Conservation (phyloP, 2,888 invertebrate species). For the Pammene aurita region DNA sequence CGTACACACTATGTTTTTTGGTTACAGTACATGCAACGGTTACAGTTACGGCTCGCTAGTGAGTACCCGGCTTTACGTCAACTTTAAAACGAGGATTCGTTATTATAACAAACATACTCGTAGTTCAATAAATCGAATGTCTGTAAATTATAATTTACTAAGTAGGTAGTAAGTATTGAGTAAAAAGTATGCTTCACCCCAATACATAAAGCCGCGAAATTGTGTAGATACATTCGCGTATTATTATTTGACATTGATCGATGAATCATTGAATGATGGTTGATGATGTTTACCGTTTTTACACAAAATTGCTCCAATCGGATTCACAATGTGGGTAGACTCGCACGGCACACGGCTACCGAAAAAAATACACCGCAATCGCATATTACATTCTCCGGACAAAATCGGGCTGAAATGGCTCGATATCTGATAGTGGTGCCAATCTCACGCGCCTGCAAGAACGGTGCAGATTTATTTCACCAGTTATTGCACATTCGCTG, state of each 20-base stretch:
- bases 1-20: no score
- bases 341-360: neutral
- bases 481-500: constrained; percentile 66
- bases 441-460: constrained; percentile 56
- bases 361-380: constrained; percentile 42
- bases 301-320: neutral
- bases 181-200: no score
- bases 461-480: constrained; percentile 59
- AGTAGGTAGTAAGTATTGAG: no score
- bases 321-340: neutral
- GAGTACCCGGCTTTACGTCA: no score
- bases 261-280: constrained; percentile 1
- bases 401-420: constrained; percentile 48
- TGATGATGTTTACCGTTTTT: constrained; percentile 2
- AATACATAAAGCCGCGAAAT: neutral
- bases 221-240: neutral
- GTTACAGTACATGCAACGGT: no score
- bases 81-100: no score
- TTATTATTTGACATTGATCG: constrained; percentile 4
- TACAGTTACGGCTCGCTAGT: no score
- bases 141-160: no score
- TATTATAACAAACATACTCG: no score
- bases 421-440: constrained; percentile 55
- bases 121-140: no score
- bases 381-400: constrained; percentile 37